Evolutionary conservation across 2,113 vertebrate species (phyloP), one percentile per base, ranked within the genome.

Genomic region (Psittacus erithacus): DNA sequence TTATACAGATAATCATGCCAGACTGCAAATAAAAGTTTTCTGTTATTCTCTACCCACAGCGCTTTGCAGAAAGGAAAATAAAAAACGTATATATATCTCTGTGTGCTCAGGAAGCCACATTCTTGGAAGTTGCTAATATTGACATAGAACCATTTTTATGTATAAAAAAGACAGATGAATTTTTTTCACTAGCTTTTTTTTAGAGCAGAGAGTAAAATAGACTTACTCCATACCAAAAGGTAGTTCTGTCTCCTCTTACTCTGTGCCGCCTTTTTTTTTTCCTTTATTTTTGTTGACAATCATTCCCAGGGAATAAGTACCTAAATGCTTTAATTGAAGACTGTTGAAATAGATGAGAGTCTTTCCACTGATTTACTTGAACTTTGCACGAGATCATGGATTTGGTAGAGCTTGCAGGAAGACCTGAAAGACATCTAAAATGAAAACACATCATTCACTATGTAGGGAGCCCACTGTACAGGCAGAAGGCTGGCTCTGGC

Each of bases 1-100:
- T 13, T 57, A 39, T 10, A 60, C 0, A 0, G 18, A 74, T 44
- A 76, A 90, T 3, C 4, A 12, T 46, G 6, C 2, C 5, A 69
- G 64, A 16, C 7, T 47, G 31, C 6, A 6, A 15, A 33, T 25
- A 65, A 69, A 75, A 65, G 4, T 7, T 60, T 41, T 25, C 15
- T 39, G 2, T 20, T 81, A 39, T 70, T 68, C 6, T 50, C 3
- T 71, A 33, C 22, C 18, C 19, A 22, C 9, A 69, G 16, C 5
- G n/a, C 8, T 64, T 65, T 60, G 8, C 5, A 77, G 38, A 22
- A 35, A 75, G 5, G 18, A 85, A 13, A 86, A 74, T 38, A 6
- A 73, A 38, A 75, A 6, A 8, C 13, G 13, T 57, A 57, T 33
- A 27, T 2, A 28, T 59, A 17, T 23, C 19, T 33, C 10, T 46